Conservation (phyloP, 2,888 invertebrate species). For the Lasioglossum pauxillum region DNA sequence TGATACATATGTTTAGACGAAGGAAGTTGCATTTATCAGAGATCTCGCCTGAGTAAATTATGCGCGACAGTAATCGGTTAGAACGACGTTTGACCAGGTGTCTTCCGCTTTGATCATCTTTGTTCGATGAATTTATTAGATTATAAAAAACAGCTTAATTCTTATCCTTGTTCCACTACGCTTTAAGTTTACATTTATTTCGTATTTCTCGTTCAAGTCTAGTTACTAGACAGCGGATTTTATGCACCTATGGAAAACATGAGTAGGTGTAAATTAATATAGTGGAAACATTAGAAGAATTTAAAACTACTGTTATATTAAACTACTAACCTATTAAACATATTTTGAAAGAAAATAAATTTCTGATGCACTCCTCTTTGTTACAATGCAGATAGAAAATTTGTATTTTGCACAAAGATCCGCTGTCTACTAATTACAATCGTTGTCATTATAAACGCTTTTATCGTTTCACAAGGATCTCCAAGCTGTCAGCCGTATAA, state of each 20-base stretch:
- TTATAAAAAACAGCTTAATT: not conserved
- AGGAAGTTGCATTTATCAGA: not conserved
- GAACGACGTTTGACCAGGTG: constrained; percentile 45
- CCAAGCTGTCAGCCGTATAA: not conserved
- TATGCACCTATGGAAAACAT: no score
- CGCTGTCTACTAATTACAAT: not conserved
- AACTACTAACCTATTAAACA: no score
- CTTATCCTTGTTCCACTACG: not conserved
- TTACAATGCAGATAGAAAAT: no score
- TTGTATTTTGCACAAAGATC: no score
- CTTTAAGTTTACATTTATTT: not conserved
- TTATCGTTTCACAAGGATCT: not conserved
- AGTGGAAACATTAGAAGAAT: no score
- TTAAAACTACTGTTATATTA: no score
- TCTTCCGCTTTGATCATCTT: not conserved
- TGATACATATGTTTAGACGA: no score
- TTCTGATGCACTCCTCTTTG: no score
- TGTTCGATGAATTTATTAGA: not conserved
- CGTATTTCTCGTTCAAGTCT: not conserved
- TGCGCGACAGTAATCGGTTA: constrained; percentile 27
- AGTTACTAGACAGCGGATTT: not conserved
- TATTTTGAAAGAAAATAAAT: no score
- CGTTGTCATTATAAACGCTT: not conserved
- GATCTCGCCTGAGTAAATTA: constrained; percentile 32
- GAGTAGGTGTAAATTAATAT: no score